phyloP scores from a whole-genome alignment of 2,797 vertebrate genomes.

The Siniperca obscura region DNA sequence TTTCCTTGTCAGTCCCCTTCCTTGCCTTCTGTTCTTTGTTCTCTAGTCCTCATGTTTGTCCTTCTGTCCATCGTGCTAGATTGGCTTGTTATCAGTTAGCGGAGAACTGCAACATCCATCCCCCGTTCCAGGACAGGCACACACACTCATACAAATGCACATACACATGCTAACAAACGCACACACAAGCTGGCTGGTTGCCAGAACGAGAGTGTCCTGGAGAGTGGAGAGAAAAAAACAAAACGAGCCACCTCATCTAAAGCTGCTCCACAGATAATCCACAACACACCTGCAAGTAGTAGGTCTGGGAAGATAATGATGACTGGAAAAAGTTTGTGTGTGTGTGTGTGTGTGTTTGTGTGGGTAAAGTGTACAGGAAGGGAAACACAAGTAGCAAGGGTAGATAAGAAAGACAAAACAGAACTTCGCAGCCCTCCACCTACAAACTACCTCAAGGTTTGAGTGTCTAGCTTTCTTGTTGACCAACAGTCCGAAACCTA shows the following conservation, averaged over 20 bases:
- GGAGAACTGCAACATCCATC: conserved; percentile 52
- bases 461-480: not conserved
- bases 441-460: conserved; percentile 7
- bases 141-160: not conserved
- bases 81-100: conserved; percentile 68
- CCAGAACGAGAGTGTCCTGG: conserved; percentile 43
- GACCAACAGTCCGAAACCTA: not conserved
- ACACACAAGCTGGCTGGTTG: conserved; percentile 28
- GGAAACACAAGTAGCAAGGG: conserved; percentile 54
- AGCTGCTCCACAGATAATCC: conserved; percentile 63
- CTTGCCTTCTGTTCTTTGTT: conserved; percentile 45
- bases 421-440: conserved; percentile 35
- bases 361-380: conserved; percentile 33
- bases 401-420: conserved; percentile 70
- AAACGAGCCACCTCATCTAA: conserved; percentile 47
- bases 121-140: conserved; percentile 44
- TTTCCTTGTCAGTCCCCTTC: conserved; percentile 28
- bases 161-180: conserved; percentile 7
- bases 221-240: not conserved
- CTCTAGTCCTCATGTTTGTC: conserved; percentile 51
- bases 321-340: conserved; percentile 42
- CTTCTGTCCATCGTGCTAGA: conserved; percentile 49
- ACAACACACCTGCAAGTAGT: conserved; percentile 66
- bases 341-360: conserved; percentile 30
- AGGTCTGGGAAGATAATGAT: conserved; percentile 66